Conservation (phyloP, 1,140 invertebrate species). For the Neodiprion pinetum region DNA sequence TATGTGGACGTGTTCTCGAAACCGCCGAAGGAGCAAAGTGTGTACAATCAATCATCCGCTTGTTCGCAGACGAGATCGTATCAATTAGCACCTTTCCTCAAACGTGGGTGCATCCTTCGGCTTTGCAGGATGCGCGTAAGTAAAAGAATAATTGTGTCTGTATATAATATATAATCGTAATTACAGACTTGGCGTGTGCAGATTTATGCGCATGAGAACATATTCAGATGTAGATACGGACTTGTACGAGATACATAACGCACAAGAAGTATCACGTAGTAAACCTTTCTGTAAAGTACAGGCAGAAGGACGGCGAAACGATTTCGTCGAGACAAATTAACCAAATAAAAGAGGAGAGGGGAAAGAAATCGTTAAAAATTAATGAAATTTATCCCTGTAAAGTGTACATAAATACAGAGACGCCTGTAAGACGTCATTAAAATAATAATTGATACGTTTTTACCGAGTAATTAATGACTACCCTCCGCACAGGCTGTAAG, state of each 20-base stretch:
- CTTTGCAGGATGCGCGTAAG: background rate
- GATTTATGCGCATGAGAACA: too few species aligned
- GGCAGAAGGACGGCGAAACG: too few species aligned
- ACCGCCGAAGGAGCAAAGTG: too few species aligned
- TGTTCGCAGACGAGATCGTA: background rate
- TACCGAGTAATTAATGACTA: background rate
- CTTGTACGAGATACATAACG: too few species aligned
- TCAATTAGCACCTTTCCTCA: background rate
- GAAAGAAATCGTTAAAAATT: background rate
- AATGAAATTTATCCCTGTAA: background rate
- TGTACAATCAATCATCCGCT: background rate
- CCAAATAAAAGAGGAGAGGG: too few species aligned
- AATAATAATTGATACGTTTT: slow-evolving; percentile 8
- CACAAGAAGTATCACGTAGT: too few species aligned
- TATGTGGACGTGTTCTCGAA: too few species aligned
- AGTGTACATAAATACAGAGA: background rate
- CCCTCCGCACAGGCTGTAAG: background rate
- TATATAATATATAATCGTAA: too few species aligned
- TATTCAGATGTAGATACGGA: too few species aligned
- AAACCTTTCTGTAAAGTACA: too few species aligned
- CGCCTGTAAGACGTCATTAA: background rate
- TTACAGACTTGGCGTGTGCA: too few species aligned
- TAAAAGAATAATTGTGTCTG: background rate
- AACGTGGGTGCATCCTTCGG: background rate
- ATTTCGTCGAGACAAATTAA: background rate